Evolutionary conservation across 2,113 vertebrate species (phyloP).

Genomic region (Otocyon megalotis): DNA sequence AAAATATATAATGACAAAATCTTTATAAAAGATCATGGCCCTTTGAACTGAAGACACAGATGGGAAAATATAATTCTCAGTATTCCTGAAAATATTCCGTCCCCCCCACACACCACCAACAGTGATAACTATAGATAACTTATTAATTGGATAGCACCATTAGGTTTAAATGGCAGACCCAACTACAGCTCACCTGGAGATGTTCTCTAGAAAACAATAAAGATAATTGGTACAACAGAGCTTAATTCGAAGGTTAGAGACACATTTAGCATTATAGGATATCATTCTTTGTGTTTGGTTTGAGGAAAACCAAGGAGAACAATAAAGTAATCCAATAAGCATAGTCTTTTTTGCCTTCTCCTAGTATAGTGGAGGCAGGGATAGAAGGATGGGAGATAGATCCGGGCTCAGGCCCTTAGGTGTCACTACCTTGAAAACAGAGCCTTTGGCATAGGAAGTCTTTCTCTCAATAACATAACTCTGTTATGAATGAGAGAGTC

Average conservation of each 20-base stretch:
- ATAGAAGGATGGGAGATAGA: background rate
- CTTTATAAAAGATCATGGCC: background rate
- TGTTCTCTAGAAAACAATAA: conserved; percentile 5
- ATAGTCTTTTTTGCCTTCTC: background rate
- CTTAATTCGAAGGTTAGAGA: background rate
- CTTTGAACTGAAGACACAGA: conserved; percentile 19
- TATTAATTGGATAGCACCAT: background rate
- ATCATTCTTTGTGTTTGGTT: background rate
- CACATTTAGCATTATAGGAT: background rate
- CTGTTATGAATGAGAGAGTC: background rate
- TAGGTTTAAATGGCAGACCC: background rate
- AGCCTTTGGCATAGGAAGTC: background rate
- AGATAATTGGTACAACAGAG: background rate
- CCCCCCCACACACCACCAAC: background rate
- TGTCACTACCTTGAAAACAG: background rate
- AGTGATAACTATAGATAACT: background rate
- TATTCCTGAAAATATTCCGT: background rate
- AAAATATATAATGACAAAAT: background rate
- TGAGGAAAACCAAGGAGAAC: background rate
- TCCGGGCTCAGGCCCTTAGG: background rate
- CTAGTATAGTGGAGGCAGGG: too few relatives aligned
- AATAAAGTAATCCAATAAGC: background rate
- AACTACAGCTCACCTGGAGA: background rate
- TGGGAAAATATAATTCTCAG: background rate
- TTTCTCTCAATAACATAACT: background rate